phyloP scores from a whole-genome alignment of 64 coral and sea anemone species.

The Porites lutea region DNA sequence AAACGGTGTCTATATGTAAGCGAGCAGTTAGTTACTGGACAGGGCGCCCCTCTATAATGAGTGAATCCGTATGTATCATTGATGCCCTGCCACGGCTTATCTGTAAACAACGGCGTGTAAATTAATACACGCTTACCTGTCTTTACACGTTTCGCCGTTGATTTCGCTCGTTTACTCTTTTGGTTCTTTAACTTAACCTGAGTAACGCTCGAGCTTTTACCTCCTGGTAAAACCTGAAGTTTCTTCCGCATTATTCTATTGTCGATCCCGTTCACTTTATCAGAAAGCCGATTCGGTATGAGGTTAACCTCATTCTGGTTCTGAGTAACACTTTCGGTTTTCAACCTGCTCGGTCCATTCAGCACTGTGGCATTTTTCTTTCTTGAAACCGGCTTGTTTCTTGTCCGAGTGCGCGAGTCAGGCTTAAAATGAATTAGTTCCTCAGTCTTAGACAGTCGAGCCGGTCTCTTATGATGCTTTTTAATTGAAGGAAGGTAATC shows the following conservation, averaged over 20 bases:
- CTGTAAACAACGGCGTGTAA: slow-evolving; percentile 44
- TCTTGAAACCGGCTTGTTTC: not conserved
- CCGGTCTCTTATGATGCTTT: not conserved
- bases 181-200: not conserved
- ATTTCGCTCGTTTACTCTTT: not conserved
- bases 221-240: not conserved
- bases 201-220: not conserved
- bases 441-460: not conserved
- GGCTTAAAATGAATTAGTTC: not conserved
- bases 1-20: not conserved
- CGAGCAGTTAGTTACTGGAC: slow-evolving; percentile 7
- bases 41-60: slow-evolving; percentile 17
- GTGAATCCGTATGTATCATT: slow-evolving; percentile 11
- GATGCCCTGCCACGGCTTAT: slow-evolving; percentile 40
- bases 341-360: not conserved
- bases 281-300: too few species aligned
- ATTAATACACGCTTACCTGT: slow-evolving; percentile 4
- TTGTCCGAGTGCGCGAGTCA: not conserved
- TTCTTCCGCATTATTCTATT: not conserved
- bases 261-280: not conserved
- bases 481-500: not conserved
- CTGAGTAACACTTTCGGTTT: not conserved
- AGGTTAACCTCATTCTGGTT: not conserved
- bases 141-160: not conserved
- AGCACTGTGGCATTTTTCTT: not conserved